These are phyloP conservation scores for Martes flavigula DNA, from an alignment of 2,797 vertebrate species.

Conservation along the genomic window DNA sequence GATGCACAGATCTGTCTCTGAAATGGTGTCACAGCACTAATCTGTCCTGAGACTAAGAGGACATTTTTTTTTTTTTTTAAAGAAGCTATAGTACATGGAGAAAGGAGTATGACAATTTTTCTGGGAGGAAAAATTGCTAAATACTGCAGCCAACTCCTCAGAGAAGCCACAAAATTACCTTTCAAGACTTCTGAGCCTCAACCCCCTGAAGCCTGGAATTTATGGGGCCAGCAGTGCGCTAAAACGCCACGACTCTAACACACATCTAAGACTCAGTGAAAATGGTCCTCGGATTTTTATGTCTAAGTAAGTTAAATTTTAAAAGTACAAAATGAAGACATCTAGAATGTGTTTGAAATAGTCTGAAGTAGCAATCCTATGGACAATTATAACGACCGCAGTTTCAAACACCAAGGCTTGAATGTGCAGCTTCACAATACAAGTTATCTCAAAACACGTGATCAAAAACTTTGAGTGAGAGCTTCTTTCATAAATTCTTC, in stretches of 20 bases:
- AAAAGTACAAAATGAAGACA: slow-evolving; percentile 48
- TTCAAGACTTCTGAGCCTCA: slow-evolving; percentile 3
- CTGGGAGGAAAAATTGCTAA: slow-evolving; percentile 25
- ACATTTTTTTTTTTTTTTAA: neutral
- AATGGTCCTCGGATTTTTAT: slow-evolving; percentile 4
- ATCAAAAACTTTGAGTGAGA: slow-evolving; percentile 62
- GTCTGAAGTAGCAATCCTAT: slow-evolving; percentile 62
- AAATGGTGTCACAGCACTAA: neutral
- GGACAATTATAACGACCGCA: slow-evolving; percentile 42
- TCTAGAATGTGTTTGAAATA: slow-evolving; percentile 36
- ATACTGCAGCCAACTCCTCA: neutral
- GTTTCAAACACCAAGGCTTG: neutral
- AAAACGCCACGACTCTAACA: neutral
- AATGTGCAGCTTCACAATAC: neutral
- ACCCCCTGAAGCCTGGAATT: neutral
- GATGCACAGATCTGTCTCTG: slow-evolving; percentile 20
- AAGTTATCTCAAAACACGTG: neutral
- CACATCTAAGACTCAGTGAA: neutral
- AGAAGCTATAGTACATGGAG: slow-evolving; percentile 8
- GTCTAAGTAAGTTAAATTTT: slow-evolving; percentile 53
- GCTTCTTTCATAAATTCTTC: slow-evolving; percentile 93
- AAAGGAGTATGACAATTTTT: slow-evolving; percentile 33
- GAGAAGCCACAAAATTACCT: slow-evolving; percentile 22
- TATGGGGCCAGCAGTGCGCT: neutral
- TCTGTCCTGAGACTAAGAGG: neutral